Conservation (phyloP, 2,113 vertebrate genomes). For the Cettia cetti region DNA sequence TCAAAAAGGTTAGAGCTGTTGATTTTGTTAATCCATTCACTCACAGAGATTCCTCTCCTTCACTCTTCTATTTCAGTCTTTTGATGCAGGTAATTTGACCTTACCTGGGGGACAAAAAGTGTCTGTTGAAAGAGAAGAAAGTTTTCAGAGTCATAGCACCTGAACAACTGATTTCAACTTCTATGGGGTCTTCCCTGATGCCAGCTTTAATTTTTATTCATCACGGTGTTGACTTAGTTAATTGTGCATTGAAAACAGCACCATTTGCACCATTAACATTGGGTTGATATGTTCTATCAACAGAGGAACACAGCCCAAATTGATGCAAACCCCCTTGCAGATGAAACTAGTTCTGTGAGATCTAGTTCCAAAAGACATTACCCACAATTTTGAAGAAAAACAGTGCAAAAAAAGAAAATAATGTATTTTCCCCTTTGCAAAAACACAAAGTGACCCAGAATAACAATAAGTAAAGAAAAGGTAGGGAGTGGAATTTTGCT, state of each 20-base stretch:
- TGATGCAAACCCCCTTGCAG: not conserved
- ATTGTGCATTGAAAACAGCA: constrained; percentile 49
- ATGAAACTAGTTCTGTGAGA: not conserved
- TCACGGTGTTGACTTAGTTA: constrained; percentile 52
- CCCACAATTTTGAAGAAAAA: not conserved
- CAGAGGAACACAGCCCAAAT: not conserved
- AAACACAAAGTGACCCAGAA: not conserved
- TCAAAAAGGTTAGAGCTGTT: not conserved
- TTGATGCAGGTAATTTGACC: not conserved
- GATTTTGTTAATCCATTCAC: not conserved
- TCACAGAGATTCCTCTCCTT: not conserved
- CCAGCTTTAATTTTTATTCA: constrained; percentile 61
- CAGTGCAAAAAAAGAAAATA: not conserved
- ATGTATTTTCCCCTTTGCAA: not conserved
- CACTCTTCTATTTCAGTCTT: not conserved
- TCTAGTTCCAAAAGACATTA: not conserved
- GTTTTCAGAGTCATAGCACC: not conserved
- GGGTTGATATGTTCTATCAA: constrained; percentile 27
- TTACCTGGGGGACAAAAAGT: not conserved
- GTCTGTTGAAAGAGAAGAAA: not conserved
- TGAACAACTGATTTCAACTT: not conserved
- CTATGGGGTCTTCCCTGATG: not conserved
- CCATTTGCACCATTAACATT: constrained; percentile 32
- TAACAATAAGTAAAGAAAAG: not conserved
- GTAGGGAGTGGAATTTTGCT: not conserved